Conservation (phyloP, 53 echinoderm and acorn worm genomes). For the Apostichopus leukothele region DNA sequence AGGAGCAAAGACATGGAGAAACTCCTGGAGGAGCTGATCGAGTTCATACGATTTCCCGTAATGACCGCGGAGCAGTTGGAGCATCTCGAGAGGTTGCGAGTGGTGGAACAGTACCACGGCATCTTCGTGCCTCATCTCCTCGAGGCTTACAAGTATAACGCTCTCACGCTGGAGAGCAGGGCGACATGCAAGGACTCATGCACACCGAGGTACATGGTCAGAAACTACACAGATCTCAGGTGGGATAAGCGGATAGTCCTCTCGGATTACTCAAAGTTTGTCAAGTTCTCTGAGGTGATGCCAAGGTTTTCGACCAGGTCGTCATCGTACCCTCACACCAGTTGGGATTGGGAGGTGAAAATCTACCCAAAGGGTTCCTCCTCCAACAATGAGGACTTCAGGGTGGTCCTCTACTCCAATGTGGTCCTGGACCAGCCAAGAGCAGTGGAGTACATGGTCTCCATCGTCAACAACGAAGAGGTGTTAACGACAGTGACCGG, state of each 20-base stretch:
- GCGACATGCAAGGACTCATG: slow-evolving; percentile 67
- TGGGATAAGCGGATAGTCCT: slow-evolving; percentile 97
- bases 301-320: slow-evolving; percentile 91
- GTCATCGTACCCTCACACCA: slow-evolving; percentile 89
- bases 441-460: slow-evolving; percentile 93
- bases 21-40: slow-evolving; percentile 70
- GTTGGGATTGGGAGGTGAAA: slow-evolving; percentile 99
- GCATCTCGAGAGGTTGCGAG: slow-evolving; percentile 67
- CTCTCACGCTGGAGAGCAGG: slow-evolving; percentile 71
- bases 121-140: slow-evolving; percentile 73
- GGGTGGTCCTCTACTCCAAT: slow-evolving; percentile 92
- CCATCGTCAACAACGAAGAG: slow-evolving; percentile 79
- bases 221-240: slow-evolving; percentile 94
- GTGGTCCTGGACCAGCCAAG: slow-evolving; percentile 92
- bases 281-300: slow-evolving; percentile 83
- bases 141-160: slow-evolving; percentile 90
- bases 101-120: slow-evolving; percentile 68
- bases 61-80: slow-evolving; percentile 94
- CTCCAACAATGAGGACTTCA: slow-evolving; percentile 90
- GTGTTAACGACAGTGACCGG: slow-evolving; percentile 76
- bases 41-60: slow-evolving; percentile 88
- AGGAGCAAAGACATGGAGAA: slow-evolving; percentile 66
- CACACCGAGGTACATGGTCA: slow-evolving; percentile 67
- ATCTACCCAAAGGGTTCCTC: slow-evolving; percentile 97
- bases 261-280: slow-evolving; percentile 80